Percentiles rank a stretch among this genome's conserved stretches.
phyloP scores from a whole-genome alignment of 1,140 invertebrate genomes.

The Parapsyche elsis region DNA sequence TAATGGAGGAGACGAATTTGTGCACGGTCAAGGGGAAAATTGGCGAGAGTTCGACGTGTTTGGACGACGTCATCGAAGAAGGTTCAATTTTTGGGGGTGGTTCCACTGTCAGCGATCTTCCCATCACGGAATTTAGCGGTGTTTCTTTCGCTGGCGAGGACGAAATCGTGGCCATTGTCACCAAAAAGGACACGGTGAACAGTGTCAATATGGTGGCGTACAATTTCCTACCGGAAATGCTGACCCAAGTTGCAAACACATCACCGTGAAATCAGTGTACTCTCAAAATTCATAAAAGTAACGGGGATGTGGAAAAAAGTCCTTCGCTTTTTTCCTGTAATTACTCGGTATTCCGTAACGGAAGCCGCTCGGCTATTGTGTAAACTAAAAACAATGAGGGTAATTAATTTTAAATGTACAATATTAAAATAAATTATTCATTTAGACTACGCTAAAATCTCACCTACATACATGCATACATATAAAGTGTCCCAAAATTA shows the following conservation, averaged over 20 bases:
- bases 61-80: constrained; percentile 54
- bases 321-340: neutral
- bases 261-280: constrained; percentile 8
- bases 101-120: constrained; percentile 50
- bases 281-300: neutral
- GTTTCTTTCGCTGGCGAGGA: constrained; percentile 62
- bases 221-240: constrained; percentile 63
- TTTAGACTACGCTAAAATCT: neutral
- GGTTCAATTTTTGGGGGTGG: constrained; percentile 45
- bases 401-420: constrained; percentile 44
- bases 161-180: constrained; percentile 66
- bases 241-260: constrained; percentile 35
- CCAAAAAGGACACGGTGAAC: constrained; percentile 65
- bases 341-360: constrained; percentile 2
- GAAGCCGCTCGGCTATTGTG: neutral
- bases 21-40: constrained; percentile 41
- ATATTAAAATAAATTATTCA: neutral
- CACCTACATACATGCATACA: too few relatives aligned
- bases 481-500: too few relatives aligned
- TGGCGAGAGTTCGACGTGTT: neutral
- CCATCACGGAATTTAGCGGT: constrained; percentile 47
- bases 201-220: constrained; percentile 66
- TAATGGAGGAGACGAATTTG: constrained; percentile 66
- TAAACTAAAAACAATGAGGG: constrained; percentile 44
- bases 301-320: too few relatives aligned